phyloP scores from a whole-genome alignment of 2,888 invertebrate genomes.

The Thereva nobilitata region DNA sequence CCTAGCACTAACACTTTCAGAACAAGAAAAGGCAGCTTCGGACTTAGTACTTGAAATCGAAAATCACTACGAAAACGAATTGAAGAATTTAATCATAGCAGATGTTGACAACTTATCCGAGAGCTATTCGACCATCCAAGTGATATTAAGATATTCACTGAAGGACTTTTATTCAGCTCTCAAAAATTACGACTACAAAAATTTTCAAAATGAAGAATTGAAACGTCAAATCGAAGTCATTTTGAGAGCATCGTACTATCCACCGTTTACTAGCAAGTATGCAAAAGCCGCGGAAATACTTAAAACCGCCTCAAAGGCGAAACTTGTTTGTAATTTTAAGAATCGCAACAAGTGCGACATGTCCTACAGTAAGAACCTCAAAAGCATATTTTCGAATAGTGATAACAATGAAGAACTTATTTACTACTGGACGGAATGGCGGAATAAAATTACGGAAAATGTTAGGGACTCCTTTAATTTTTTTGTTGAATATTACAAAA shows the following conservation, averaged over 20 bases:
- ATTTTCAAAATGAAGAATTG: slow-evolving; percentile 46
- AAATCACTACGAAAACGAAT: no score
- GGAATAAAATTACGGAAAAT: slow-evolving; percentile 58
- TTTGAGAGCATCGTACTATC: slow-evolving; percentile 17
- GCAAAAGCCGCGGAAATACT: not conserved
- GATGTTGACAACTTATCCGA: no score
- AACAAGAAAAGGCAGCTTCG: no score
- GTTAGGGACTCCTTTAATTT: not conserved
- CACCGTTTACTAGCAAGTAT: not conserved
- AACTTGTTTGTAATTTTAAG: slow-evolving; percentile 42
- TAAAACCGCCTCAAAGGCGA: not conserved
- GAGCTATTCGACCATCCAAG: no score
- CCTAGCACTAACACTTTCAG: no score
- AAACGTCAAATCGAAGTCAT: slow-evolving; percentile 39
- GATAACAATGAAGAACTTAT: slow-evolving; percentile 72
- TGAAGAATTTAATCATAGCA: no score
- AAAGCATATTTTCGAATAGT: slow-evolving; percentile 13
- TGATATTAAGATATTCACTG: not conserved
- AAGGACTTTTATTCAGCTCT: not conserved
- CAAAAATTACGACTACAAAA: slow-evolving; percentile 14
- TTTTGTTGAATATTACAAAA: slow-evolving; percentile 9
- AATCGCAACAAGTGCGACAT: slow-evolving; percentile 65
- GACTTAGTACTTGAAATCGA: no score
- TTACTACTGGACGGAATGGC: slow-evolving; percentile 77
- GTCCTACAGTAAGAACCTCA: slow-evolving; percentile 63